These are phyloP conservation scores for Psilanteris sp. DNA, from an alignment of 1,140 invertebrate species.

Conservation along the genomic window DNA sequence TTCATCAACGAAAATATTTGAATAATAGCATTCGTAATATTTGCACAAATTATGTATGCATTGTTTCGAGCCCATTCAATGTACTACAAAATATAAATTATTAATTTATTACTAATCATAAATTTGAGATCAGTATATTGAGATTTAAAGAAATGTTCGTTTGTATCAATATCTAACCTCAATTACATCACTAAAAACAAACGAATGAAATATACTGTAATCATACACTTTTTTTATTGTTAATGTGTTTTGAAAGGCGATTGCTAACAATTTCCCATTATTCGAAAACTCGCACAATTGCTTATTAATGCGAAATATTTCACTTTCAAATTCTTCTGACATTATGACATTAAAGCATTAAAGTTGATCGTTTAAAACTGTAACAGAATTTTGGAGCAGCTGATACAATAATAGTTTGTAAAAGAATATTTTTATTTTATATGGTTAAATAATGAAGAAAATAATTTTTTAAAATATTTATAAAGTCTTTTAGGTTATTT, in stretches of 20 bases:
- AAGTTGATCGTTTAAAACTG: too few species aligned
- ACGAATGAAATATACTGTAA: slow-evolving; percentile 62
- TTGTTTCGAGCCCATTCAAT: slow-evolving; percentile 75
- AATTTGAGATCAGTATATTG: too few species aligned
- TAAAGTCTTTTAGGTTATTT: too few species aligned
- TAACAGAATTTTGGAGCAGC: too few species aligned
- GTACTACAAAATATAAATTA: slow-evolving; percentile 59
- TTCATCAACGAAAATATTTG: slow-evolving; percentile 71
- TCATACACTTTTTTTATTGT: slow-evolving; percentile 66
- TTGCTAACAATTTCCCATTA: slow-evolving; percentile 71
- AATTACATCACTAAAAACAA: slow-evolving; percentile 71
- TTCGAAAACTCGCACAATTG: slow-evolving; percentile 73
- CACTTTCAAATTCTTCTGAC: slow-evolving; percentile 44
- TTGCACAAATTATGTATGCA: slow-evolving; percentile 73
- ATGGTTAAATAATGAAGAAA: too few species aligned
- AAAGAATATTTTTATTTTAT: too few species aligned
- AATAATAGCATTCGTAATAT: slow-evolving; percentile 69
- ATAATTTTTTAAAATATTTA: too few species aligned
- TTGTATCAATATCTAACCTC: slow-evolving; percentile 70
- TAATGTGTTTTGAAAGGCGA: slow-evolving; percentile 71
- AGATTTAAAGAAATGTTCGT: slow-evolving; percentile 2
- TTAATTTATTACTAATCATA: background rate
- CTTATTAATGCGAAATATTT: slow-evolving; percentile 72
- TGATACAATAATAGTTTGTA: too few species aligned
- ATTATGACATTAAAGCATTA: slow-evolving; percentile 13